A percentile compares a stretch with the other conserved stretches of the same genome.
Evolutionary conservation across 1,140 invertebrate species (phyloP).

Genomic region (Probaryconus sp.): DNA sequence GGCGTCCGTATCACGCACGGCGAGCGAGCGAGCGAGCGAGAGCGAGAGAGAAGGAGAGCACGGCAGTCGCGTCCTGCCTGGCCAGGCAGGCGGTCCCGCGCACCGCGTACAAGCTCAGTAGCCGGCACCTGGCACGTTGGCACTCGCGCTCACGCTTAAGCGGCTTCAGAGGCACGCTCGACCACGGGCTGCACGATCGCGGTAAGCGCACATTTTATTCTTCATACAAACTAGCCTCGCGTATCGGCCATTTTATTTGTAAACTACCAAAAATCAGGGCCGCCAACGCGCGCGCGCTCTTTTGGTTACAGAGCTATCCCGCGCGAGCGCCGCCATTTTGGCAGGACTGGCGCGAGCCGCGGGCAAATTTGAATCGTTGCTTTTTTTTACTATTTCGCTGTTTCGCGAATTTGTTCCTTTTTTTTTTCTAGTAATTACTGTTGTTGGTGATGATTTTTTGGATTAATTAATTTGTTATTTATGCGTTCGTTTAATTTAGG

Average conservation of each 20-base stretch:
- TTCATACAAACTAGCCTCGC: conserved; percentile 76
- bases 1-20: too few species aligned
- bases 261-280: conserved; percentile 77
- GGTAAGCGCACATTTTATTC: conserved; percentile 74
- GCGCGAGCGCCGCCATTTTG: conserved; percentile 58
- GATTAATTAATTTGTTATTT: too few species aligned
- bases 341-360: conserved; percentile 66
- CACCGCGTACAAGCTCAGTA: conserved; percentile 23
- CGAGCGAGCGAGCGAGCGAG: too few species aligned
- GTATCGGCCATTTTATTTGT: conserved; percentile 79
- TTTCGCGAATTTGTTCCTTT: not conserved
- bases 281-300: conserved; percentile 71
- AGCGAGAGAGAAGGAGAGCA: too few species aligned
- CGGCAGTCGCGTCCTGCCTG: too few species aligned
- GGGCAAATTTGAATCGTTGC: conserved; percentile 64
- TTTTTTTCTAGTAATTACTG: too few species aligned
- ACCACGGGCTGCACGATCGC: conserved; percentile 72
- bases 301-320: conserved; percentile 46
- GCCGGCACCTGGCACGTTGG: conserved; percentile 59
- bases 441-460: too few species aligned
- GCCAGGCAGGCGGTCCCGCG: conserved; percentile 33
- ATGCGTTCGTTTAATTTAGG: too few species aligned
- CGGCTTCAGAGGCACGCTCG: conserved; percentile 58
- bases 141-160: conserved; percentile 52
- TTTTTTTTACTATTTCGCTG: not conserved